A percentile compares a stretch with the other conserved stretches of the same genome.
phyloP scores from a whole-genome alignment of 35 echinoderm and acorn worm genomes.

The Lytechinus pictus region DNA sequence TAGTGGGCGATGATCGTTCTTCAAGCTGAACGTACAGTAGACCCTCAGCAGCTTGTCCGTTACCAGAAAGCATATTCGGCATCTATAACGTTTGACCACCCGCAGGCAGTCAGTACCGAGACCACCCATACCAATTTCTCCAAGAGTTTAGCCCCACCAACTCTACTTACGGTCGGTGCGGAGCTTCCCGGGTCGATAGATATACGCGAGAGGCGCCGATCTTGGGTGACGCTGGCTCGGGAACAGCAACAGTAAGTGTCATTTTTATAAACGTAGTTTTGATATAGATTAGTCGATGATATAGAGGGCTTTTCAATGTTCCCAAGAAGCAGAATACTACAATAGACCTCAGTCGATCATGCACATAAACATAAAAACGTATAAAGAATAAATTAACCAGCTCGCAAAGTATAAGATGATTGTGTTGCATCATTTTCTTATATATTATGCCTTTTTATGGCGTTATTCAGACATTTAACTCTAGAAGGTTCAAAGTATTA shows the following conservation, averaged over 20 bases:
- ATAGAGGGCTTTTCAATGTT: too few relatives aligned
- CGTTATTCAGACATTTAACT: too few relatives aligned
- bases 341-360: too few relatives aligned
- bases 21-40: constrained; percentile 59
- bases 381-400: too few relatives aligned
- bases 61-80: constrained; percentile 65
- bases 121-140: constrained; percentile 43
- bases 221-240: not conserved
- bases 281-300: too few relatives aligned
- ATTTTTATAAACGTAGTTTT: not conserved
- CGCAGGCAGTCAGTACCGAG: not conserved
- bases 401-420: too few relatives aligned
- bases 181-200: not conserved
- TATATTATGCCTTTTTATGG: too few relatives aligned
- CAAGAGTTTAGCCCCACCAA: not conserved
- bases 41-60: constrained; percentile 27
- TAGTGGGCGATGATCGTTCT: constrained; percentile 77
- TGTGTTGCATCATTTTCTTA: too few relatives aligned
- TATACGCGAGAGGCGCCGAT: constrained; percentile 7
- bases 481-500: too few relatives aligned
- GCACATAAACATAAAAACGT: too few relatives aligned
- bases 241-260: not conserved
- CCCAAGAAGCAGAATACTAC: too few relatives aligned
- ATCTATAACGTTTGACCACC: constrained; percentile 42
- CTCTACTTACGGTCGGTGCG: not conserved